Conservation (phyloP, 2,797 vertebrate species). For the Falco columbarius region DNA sequence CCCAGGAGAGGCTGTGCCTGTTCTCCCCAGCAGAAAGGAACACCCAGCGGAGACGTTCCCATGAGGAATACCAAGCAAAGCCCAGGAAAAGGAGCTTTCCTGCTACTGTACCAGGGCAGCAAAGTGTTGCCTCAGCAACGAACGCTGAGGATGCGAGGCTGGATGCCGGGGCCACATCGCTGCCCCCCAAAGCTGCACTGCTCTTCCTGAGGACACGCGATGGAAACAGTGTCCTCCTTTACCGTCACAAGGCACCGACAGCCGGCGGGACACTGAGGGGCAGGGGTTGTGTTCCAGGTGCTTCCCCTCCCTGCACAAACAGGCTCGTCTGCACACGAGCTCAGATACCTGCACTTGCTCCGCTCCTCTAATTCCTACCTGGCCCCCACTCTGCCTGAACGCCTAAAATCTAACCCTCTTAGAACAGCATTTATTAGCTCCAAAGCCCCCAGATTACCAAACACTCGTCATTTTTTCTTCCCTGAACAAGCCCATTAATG, state of each 20-base stretch:
- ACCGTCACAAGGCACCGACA: not conserved
- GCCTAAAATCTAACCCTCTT: not conserved
- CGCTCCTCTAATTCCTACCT: not conserved
- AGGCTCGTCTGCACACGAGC: rapidly evolving
- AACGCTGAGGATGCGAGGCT: not conserved
- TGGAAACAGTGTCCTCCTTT: not conserved
- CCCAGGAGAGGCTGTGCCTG: not conserved
- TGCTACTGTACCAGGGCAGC: not conserved
- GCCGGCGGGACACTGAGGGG: not conserved
- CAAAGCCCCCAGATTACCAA: not conserved
- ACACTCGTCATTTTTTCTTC: not conserved
- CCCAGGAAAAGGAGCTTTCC: not conserved
- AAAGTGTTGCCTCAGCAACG: too few relatives aligned
- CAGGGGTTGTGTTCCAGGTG: too few relatives aligned
- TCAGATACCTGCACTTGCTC: not conserved
- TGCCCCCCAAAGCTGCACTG: not conserved
- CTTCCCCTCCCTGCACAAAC: not conserved
- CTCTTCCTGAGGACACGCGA: not conserved
- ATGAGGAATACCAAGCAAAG: not conserved
- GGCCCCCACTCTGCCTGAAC: not conserved
- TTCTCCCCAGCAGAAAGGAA: not conserved
- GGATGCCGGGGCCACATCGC: rapidly evolving
- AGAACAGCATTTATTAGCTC: not conserved
- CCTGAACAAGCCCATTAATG: not conserved
- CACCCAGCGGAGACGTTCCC: not conserved